Evolutionary conservation across 2,888 invertebrate genomes (phyloP), one percentile per base, ranked within the genome.

Genomic region (Hirtodrosophila confusa): DNA sequence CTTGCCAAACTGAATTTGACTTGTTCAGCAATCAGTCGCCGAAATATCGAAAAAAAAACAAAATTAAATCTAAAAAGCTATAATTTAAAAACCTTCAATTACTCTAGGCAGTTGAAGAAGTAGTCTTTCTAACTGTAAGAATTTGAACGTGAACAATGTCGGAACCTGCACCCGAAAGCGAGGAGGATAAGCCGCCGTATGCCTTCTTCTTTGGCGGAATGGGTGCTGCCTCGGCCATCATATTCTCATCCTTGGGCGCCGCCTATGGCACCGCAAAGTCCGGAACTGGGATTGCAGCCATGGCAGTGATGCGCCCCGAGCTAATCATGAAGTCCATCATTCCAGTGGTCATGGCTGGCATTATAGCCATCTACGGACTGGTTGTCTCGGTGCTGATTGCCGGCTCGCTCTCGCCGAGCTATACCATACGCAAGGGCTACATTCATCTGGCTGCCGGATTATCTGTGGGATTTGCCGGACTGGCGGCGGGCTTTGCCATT

Each of bases 301-400:
- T 99, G 99, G 97, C 99, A 83, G 99, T 99, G 89, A 98, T 99
- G 97, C 94, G 98, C 93, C 99, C 99, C 63, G 99, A 99, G 93
- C 94, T 99, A 90, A 99, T 99, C 37, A 82, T 82, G 82, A 82
- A 87, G 63, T 98, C 98, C 91, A 98, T 99, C 93, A 99, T 99
- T 93, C 99, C 99, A 75, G 99, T 99, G 78, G 97, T 98, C 93
- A 98, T 98, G 98, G 97, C 98, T 90, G 98, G 99, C 96, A 99
- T 99, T 91, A 97, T 99, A 91, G 99, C 98, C 93, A 99, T 99
- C 93, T 99, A 99, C 92, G 99, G 99, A 79, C 94, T 99, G 89
- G 99, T 99, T 73, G 98, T 99, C 75, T 97, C 99, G 85, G 98
- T 99, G 75, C 96, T 99, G 80, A 98, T 99, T 90, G 96, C 98